Conservation (phyloP, 1,140 invertebrate species). For the Lepidurus couesii region DNA sequence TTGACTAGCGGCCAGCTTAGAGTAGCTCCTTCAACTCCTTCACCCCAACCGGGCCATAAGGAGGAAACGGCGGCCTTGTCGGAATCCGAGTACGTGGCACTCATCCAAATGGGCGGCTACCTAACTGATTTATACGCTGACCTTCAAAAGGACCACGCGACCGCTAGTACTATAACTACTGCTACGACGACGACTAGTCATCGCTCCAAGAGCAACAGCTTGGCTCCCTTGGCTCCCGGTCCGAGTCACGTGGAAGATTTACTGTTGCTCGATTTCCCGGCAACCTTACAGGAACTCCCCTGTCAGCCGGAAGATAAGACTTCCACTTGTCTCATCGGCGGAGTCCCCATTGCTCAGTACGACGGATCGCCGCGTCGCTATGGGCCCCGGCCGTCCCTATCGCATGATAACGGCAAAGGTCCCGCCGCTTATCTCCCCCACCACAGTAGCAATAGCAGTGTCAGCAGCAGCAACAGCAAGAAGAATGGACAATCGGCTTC, state of each 20-base stretch:
- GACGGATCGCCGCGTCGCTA: slow-evolving; percentile 84
- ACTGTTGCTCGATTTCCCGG: background rate
- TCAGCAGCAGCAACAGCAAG: background rate
- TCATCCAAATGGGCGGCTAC: slow-evolving; percentile 12
- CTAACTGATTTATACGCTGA: background rate
- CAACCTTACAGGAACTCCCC: background rate
- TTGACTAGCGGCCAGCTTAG: background rate
- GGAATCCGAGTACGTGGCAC: background rate
- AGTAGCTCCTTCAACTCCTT: background rate
- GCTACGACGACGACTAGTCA: slow-evolving; percentile 2
- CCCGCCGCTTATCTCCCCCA: background rate
- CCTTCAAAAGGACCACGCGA: background rate
- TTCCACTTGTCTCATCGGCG: slow-evolving; percentile 71
- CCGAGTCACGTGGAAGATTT: background rate
- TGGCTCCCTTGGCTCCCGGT: slow-evolving; percentile 15
- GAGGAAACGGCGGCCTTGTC: background rate
- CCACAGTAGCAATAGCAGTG: slow-evolving; percentile 6
- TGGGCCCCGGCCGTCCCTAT: slow-evolving; percentile 53
- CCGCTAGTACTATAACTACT: background rate
- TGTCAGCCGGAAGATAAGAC: slow-evolving; percentile 34
- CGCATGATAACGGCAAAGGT: background rate
- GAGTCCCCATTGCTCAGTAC: slow-evolving; percentile 81
- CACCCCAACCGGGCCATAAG: background rate
- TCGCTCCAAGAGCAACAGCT: slow-evolving; percentile 31
- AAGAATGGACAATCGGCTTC: slow-evolving; percentile 38